Conservation (phyloP, 2,113 vertebrate genomes). For the Malurus alboscapulatus region DNA sequence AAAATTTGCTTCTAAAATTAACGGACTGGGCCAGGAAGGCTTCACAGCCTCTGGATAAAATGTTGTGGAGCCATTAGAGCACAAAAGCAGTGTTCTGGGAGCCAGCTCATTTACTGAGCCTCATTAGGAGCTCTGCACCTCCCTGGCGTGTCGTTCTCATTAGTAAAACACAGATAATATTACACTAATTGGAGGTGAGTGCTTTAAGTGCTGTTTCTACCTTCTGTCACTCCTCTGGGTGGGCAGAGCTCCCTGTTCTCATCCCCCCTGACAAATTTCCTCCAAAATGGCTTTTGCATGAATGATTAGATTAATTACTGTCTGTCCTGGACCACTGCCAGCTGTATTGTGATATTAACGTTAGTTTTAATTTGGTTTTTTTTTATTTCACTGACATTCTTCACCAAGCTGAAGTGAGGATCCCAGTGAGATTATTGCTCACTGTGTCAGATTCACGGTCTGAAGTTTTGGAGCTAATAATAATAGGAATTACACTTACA, state of each 20-base stretch:
- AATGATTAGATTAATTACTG: neutral
- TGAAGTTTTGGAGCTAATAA: neutral
- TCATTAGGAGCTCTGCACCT: slow-evolving; percentile 37
- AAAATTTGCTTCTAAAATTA: slow-evolving; percentile 48
- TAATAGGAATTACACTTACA: neutral
- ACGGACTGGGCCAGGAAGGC: neutral
- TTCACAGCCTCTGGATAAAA: slow-evolving; percentile 43
- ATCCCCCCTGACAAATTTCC: neutral
- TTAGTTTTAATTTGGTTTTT: neutral
- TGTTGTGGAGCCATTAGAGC: neutral
- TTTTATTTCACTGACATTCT: neutral
- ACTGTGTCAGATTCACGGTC: neutral
- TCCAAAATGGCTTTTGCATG: neutral
- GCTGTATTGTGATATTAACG: neutral
- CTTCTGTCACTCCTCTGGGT: neutral
- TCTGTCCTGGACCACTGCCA: neutral
- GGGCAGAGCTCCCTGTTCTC: neutral
- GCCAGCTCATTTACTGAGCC: neutral
- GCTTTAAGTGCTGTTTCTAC: neutral
- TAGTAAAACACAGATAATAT: slow-evolving; percentile 40
- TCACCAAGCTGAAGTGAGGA: neutral
- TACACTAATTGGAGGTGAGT: neutral
- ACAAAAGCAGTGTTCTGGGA: slow-evolving; percentile 44
- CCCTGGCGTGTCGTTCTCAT: slow-evolving; percentile 4
- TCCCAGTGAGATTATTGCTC: neutral